Percentiles rank a stretch among this genome's conserved stretches.
phyloP scores from a whole-genome alignment of 2,888 invertebrate genomes.

The Volucella inanis region DNA sequence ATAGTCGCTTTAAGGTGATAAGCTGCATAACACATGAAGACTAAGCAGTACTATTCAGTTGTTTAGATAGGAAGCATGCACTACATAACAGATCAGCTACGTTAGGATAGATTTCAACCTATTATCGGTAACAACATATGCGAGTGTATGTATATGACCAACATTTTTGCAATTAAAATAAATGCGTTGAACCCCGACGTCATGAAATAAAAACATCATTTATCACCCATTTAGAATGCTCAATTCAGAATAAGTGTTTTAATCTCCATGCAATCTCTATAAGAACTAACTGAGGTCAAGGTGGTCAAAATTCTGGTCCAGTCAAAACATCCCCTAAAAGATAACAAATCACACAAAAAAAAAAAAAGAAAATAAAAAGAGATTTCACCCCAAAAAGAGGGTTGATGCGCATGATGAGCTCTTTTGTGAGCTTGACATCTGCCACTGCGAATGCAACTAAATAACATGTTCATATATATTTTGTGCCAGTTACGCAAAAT shows the following conservation, averaged over 20 bases:
- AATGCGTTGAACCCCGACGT: too few species aligned
- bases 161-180: too few species aligned
- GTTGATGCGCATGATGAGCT: conserved; percentile 24
- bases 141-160: too few species aligned
- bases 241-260: conserved; percentile 8
- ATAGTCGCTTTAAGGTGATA: too few species aligned
- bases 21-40: too few species aligned
- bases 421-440: conserved; percentile 40
- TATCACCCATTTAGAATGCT: conserved; percentile 17
- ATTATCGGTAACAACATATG: too few species aligned
- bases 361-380: background rate
- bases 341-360: background rate
- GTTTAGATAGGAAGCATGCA: too few species aligned
- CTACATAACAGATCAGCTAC: too few species aligned
- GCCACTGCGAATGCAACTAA: conserved; percentile 13
- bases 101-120: too few species aligned
- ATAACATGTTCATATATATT: too few species aligned
- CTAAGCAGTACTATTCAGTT: too few species aligned
- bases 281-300: conserved; percentile 19
- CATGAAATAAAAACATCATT: conserved; percentile 21
- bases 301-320: conserved; percentile 34
- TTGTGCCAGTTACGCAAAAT: too few species aligned
- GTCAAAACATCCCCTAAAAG: conserved; percentile 32
- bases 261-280: conserved; percentile 30
- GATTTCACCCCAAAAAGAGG: background rate